Evolutionary conservation across 2,113 vertebrate species (phyloP).

Genomic region (Pantherophis guttatus): DNA sequence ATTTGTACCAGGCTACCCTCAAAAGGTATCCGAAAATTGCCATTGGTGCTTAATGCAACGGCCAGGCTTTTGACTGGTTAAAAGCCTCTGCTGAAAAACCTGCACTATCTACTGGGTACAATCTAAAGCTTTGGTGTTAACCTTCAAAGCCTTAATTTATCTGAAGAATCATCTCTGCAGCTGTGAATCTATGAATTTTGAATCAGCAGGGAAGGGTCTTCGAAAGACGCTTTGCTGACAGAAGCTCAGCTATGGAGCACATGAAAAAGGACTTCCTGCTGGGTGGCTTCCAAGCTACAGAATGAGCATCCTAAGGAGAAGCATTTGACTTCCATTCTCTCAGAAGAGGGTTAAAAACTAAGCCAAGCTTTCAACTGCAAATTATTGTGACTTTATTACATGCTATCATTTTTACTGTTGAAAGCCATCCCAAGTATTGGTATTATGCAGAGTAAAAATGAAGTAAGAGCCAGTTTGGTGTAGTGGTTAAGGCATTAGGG

Average conservation of each 20-base stretch:
- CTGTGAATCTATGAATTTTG: not conserved
- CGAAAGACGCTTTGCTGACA: not conserved
- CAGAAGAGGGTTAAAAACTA: not conserved
- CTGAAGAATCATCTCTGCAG: not conserved
- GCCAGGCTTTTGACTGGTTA: not conserved
- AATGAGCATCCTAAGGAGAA: not conserved
- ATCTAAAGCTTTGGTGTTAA: not conserved
- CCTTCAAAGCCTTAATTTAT: not conserved
- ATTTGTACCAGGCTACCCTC: not conserved
- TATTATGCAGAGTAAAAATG: not conserved
- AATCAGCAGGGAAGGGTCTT: not conserved
- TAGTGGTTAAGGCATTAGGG: not conserved
- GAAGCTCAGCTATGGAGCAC: not conserved
- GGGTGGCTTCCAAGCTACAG: not conserved
- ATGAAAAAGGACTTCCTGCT: not conserved
- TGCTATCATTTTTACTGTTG: not conserved
- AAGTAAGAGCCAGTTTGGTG: not conserved
- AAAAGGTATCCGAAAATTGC: not conserved
- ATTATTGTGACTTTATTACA: not conserved
- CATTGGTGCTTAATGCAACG: not conserved
- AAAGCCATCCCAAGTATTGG: not conserved
- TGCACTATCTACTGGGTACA: not conserved
- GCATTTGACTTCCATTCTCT: not conserved
- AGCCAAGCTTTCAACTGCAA: not conserved
- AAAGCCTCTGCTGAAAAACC: not conserved